Evolutionary conservation across 2,797 vertebrate genomes (phyloP), one percentile per base, ranked within the genome.

Genomic region (Fundulus diaphanus): DNA sequence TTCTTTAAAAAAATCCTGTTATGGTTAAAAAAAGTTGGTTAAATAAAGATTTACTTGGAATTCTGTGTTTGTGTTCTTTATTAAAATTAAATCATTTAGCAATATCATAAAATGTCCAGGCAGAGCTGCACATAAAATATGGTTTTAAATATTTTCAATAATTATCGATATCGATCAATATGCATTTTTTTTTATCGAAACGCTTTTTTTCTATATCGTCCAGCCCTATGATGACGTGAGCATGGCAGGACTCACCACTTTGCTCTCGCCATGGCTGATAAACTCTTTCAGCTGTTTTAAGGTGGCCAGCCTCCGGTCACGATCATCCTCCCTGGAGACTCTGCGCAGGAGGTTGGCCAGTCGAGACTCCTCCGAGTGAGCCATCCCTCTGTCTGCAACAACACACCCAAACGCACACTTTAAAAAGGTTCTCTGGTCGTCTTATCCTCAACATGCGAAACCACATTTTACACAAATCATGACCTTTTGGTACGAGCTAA

Each of bases 341-440:
- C 98, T 95, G 94, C 98, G 97, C 94, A 99, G 96, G 96, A 99
- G 98, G 96, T 99, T 99, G 90, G 97, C 97, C 95, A 99, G 95
- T 94, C 98, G 97, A 95, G 98, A 98, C 96, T 99, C 98, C 77
- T 99, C 98, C 79, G 98, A 98, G 95, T 99, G 98, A 96, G 97
- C 96, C 97, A 98, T 96, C 87, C 97, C 96, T 96, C 98, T 96
- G 93, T 99, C 98, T 99, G 90, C 73, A 94, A 71, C 5, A 52
- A 68, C 72, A 61, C 44, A 65, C n/a, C 57, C 0, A 13, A 33
- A 51, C 18, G 20, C 27, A 29, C 20, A 68, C 15, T 18, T 24
- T 40, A n/a, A 3, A 1, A 6, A 31, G 13, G 12, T 13, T 66
- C 35, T 49, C 3, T 37, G 40, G 27, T 54, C 5, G 18, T 61